Base-by-base conservation (phyloP, 2,113 vertebrate species). In the Otus sunia region DNA sequence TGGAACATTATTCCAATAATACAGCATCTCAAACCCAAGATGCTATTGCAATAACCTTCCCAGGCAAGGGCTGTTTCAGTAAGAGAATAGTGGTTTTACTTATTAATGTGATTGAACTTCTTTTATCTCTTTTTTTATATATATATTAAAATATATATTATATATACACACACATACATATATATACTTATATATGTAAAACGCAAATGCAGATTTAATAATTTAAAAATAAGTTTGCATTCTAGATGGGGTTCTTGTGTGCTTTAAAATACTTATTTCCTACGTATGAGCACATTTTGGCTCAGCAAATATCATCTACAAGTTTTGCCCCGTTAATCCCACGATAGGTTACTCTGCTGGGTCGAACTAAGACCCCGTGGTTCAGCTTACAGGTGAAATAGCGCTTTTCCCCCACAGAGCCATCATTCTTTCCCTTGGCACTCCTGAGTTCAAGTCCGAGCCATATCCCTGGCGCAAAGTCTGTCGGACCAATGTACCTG, bases 401-500 rank as follows among this genome's bases (percentile, higher is more conserved):
- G 68, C 99, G 98, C 7, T 97, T 98, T 4, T 98, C 98, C 1
- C 98, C 99, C 90, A 99, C 99, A 0, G 98, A 98, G 17, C 99
- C 99, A 1, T 99, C 99, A 1, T 99, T 99, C 82, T 98, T 99
- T 2, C 99, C 99, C 93, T 98, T 99, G 74, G 99, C 97, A 4
- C 97, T 98, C 19, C 99, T 98, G 11, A 99, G 99, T 94, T 99
- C 99, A 20, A 99, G 98, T 17, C 99, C 99, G 4, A 99, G 98
- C 99, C 99, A 99, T 6, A 99, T 79, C 2, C 99, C 99, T 0
- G 98, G 96, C 3, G 99, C 99, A 76, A 99, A 99, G 96, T 99
- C 98, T 1, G 99, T 97, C 14, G 98, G 97, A 39, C 99, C 99
- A 76, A 99, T 92, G 94, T 99, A 99, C 83, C 99, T 98, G 87